Conservation (phyloP, 2,113 vertebrate genomes). For the Tragelaphus scriptus region DNA sequence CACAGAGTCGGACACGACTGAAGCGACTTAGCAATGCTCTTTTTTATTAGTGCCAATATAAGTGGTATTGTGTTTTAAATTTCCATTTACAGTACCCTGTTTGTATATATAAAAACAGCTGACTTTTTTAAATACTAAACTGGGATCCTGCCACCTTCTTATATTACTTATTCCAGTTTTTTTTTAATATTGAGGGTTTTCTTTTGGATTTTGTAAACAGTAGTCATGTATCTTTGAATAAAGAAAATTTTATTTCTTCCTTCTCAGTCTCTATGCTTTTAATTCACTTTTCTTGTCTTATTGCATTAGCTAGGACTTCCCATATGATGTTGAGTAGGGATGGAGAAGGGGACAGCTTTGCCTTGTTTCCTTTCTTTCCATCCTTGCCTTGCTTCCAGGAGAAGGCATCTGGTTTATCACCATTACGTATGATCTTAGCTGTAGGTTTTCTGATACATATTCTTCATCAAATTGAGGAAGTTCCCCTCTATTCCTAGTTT, state of each 20-base stretch:
- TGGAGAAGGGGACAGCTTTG: not conserved
- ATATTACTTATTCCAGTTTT: not conserved
- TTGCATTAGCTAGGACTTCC: not conserved
- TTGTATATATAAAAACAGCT: not conserved
- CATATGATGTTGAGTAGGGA: not conserved
- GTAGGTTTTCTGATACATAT: not conserved
- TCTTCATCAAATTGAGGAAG: not conserved
- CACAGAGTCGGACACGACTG: too few species aligned
- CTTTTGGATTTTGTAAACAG: not conserved
- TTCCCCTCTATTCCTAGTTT: slow-evolving; percentile 1
- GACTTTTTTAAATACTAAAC: not conserved
- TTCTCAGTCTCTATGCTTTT: not conserved
- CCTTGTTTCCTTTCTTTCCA: not conserved
- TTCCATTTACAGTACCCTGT: not conserved
- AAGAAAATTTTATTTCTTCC: not conserved
- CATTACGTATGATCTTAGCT: not conserved
- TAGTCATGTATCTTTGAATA: not conserved
- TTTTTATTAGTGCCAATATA: not conserved
- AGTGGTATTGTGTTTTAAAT: not conserved
- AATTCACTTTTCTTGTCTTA: slow-evolving; percentile 3
- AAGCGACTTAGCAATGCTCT: too few species aligned
- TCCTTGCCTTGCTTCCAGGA: not conserved
- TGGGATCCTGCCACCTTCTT: not conserved
- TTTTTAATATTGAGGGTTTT: not conserved
- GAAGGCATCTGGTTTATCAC: not conserved